Evolutionary conservation across 2,888 invertebrate genomes (phyloP), one percentile per base, ranked within the genome.

Genomic region (Bruchidius siliquastri): DNA sequence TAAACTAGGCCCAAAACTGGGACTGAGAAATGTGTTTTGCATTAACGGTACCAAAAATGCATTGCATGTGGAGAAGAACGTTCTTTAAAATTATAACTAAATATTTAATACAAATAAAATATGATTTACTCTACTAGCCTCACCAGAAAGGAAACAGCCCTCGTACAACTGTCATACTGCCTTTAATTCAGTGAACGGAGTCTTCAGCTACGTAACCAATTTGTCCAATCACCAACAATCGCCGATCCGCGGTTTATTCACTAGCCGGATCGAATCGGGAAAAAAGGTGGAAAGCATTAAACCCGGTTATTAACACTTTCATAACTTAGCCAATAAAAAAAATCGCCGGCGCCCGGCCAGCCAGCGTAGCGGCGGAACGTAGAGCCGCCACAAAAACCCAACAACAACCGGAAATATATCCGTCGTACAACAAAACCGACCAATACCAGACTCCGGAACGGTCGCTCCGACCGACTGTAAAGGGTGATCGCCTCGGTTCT

Each of bases 401-500:
- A 49, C 49, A 49, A 49, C 49, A 49, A 49, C 49, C 49, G 49
- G 49, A 49, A 49, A 49, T 49, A 49, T 49, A 49, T 49, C 18
- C 49, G 49, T 13, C 8, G 49, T 8, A 49, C 49, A 49, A 49
- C 49, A 8, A 49, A 49, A 49, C 13, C 49, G 49, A 49, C 49
- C 49, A 49, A 49, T 49, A 49, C 49, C 6, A 49, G 49, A 49
- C 49, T 49, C 49, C 49, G 49, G 26, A 26, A 26, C 26, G 26
- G 8, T 26, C 26, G 26, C 26, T 2, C 8, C 26, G 49, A 49
- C 18, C 18, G 49, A 49, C 72, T 81, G 81, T 82, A 82, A 82
- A 81, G 83, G 81, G 79, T 82, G 81, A 79, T 82, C 79, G 78
- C 79, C 78, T 73, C 76, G 74, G 77, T 78, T 18, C 49, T 18